phyloP scores from a whole-genome alignment of 2,888 invertebrate species.

The Melanostoma scalare region DNA sequence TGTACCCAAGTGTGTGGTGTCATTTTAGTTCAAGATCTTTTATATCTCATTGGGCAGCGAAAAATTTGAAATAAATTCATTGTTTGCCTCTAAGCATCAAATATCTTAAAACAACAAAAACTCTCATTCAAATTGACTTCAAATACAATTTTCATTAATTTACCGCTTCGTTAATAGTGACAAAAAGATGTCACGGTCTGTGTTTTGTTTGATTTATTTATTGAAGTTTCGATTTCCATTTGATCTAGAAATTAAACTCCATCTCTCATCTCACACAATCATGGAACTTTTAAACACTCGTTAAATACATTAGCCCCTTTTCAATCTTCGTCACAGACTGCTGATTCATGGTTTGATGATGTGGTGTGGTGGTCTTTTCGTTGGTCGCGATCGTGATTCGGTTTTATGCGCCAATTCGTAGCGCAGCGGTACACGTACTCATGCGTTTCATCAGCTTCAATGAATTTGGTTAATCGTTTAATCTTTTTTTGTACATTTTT shows the following conservation, averaged over 20 bases:
- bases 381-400: constrained; percentile 57
- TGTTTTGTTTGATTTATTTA: constrained; percentile 5
- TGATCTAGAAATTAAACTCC: constrained; percentile 28
- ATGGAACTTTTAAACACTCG: not conserved
- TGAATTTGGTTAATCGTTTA: constrained; percentile 67
- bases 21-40: too few relatives aligned
- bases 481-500: constrained; percentile 28
- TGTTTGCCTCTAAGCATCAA: too few relatives aligned
- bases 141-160: too few relatives aligned
- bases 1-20: too few relatives aligned
- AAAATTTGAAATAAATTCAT: too few relatives aligned
- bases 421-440: constrained; percentile 52
- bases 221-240: constrained; percentile 45
- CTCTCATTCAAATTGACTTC: too few relatives aligned
- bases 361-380: constrained; percentile 25
- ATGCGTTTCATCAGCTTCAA: constrained; percentile 70
- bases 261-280: not conserved
- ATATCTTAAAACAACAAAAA: too few relatives aligned
- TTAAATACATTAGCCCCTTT: constrained; percentile 23
- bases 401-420: constrained; percentile 69
- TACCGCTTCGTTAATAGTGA: constrained; percentile 17
- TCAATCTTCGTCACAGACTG: constrained; percentile 43
- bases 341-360: constrained; percentile 51
- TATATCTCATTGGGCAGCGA: too few relatives aligned
- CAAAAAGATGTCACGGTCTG: constrained; percentile 21